Evolutionary conservation across 2,888 invertebrate genomes (phyloP).

Genomic region (Drosophila yooni): DNA sequence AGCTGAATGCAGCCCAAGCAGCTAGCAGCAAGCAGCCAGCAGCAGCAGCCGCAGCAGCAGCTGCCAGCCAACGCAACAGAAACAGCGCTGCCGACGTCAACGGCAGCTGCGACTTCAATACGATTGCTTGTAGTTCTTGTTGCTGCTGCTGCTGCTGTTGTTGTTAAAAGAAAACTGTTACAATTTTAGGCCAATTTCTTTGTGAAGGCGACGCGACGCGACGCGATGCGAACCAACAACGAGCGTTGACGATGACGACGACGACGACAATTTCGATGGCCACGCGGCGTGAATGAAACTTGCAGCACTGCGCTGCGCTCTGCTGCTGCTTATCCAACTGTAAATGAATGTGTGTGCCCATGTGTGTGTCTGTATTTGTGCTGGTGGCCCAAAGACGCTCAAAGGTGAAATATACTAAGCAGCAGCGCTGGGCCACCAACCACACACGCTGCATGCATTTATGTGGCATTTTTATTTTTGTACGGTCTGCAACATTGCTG

Average conservation of each 20-base stretch:
- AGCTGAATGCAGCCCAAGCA: conserved; percentile 61
- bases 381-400: conserved; percentile 68
- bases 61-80: conserved; percentile 15
- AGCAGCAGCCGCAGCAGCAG: conserved; percentile 14
- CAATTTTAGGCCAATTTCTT: conserved; percentile 79
- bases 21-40: conserved; percentile 45
- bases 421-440: conserved; percentile 22
- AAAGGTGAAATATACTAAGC: conserved; percentile 82
- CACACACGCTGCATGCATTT: conserved; percentile 14
- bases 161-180: conserved; percentile 73
- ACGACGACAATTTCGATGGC: conserved; percentile 70
- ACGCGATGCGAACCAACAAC: conserved; percentile 30
- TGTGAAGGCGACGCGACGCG: conserved; percentile 58
- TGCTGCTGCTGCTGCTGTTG: conserved; percentile 20
- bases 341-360: conserved; percentile 3
- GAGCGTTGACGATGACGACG: conserved; percentile 12
- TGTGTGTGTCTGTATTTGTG: conserved; percentile 6
- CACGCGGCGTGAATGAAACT: conserved; percentile 76
- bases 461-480: conserved; percentile 66
- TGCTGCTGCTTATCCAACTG: conserved; percentile 53
- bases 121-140: neutral
- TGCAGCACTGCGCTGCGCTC: conserved; percentile 50
- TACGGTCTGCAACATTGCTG: conserved; percentile 59
- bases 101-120: conserved; percentile 52
- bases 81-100: conserved; percentile 36